A percentile compares a stretch with the other conserved stretches of the same genome.
Conservation (phyloP, 2,797 vertebrate genomes). For the Orientallactaga sibirica region DNA sequence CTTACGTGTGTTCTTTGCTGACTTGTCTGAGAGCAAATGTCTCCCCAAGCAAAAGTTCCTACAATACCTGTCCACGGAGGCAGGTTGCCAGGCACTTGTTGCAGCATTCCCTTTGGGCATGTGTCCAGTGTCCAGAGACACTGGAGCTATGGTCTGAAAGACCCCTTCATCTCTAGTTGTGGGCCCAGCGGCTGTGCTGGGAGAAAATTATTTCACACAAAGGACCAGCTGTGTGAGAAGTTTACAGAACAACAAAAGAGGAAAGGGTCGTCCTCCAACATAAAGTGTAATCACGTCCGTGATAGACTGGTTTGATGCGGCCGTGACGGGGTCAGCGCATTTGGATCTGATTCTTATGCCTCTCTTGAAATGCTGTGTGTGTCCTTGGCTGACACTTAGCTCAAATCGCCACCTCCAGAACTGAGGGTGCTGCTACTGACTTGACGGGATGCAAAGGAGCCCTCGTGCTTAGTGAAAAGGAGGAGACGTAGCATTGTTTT, state of each 20-base stretch:
- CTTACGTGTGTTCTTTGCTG: too few species aligned
- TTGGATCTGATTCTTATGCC: neutral
- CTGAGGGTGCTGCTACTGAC: neutral
- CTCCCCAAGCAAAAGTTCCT: too few species aligned
- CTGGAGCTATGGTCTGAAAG: accelerated
- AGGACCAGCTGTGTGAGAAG: neutral
- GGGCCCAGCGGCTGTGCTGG: neutral
- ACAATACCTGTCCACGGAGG: too few species aligned
- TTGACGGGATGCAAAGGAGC: neutral
- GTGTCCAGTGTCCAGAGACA: neutral
- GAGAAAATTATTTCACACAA: neutral
- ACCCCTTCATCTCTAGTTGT: neutral
- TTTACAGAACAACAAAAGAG: neutral
- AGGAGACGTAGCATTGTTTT: neutral
- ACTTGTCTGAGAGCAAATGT: too few species aligned
- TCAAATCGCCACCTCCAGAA: neutral
- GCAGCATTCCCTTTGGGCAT: neutral
- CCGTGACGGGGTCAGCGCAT: too few species aligned
- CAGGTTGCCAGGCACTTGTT: neutral
- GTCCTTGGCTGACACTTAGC: neutral
- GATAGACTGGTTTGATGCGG: neutral
- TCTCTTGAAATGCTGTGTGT: neutral
- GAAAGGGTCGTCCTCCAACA: neutral
- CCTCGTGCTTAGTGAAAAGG: neutral
- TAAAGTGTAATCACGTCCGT: neutral